Conservation (phyloP, 2,888 invertebrate genomes). For the Cryptocephalus moraei region DNA sequence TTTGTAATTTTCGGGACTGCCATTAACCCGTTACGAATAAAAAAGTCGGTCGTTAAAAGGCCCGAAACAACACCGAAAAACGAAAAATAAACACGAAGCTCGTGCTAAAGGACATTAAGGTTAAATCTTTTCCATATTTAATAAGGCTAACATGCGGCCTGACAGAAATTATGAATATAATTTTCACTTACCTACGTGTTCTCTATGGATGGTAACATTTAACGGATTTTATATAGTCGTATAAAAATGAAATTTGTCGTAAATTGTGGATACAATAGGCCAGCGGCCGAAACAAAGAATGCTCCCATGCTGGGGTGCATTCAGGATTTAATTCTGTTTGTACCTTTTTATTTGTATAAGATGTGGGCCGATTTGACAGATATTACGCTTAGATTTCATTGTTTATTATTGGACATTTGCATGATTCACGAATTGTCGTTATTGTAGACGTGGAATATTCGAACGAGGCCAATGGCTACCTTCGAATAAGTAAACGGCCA, state of each 20-base stretch:
- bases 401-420: conserved; percentile 15
- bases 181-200: conserved; percentile 17
- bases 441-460: not conserved
- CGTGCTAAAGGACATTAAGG: conserved; percentile 5
- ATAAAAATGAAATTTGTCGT: conserved; percentile 23
- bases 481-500: no score
- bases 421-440: conserved; percentile 5
- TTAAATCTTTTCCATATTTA: conserved; percentile 8
- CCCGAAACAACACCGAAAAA: no score
- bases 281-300: conserved; percentile 19
- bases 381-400: conserved; percentile 23
- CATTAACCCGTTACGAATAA: no score
- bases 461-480: no score
- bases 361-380: conserved; percentile 23
- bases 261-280: conserved; percentile 22
- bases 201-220: conserved; percentile 10
- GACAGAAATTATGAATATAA: conserved; percentile 12
- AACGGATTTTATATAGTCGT: conserved; percentile 18
- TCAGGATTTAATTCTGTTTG: conserved; percentile 25
- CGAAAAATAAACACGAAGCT: not conserved
- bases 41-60: no score
- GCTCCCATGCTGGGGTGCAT: conserved; percentile 20
- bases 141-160: conserved; percentile 9
- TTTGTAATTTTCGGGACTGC: no score
- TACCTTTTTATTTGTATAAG: conserved; percentile 23